Evolutionary conservation across 1,140 invertebrate genomes (phyloP).

Genomic region (Cecropterus lyciades): DNA sequence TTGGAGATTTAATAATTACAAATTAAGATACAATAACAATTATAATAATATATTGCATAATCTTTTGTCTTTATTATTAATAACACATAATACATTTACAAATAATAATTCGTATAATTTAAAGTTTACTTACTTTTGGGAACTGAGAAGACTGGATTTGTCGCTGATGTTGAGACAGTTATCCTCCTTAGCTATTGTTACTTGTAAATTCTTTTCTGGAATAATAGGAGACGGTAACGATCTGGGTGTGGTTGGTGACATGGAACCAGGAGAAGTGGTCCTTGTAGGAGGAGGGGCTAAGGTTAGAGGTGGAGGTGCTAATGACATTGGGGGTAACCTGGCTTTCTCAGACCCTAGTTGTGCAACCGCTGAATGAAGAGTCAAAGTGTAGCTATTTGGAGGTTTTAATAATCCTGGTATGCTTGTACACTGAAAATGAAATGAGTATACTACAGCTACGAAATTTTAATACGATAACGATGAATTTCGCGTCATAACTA

Average conservation of each 20-base stretch:
- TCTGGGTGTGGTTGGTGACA: constrained; percentile 63
- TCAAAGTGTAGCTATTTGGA: constrained; percentile 83
- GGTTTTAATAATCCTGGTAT: constrained; percentile 86
- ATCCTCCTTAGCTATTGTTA: constrained; percentile 74
- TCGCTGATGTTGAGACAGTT: constrained; percentile 76
- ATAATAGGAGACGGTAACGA: constrained; percentile 69
- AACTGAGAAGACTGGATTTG: constrained; percentile 78
- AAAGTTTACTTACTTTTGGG: constrained; percentile 70
- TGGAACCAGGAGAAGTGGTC: constrained; percentile 54
- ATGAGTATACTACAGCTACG: not conserved
- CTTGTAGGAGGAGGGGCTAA: constrained; percentile 64
- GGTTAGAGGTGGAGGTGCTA: constrained; percentile 67
- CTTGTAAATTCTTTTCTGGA: constrained; percentile 79
- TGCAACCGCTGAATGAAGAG: constrained; percentile 75
- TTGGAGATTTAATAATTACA: no score
- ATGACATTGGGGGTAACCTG: constrained; percentile 66
- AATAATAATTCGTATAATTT: no score
- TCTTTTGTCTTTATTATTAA: no score
- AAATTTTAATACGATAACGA: not conserved
- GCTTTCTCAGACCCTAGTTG: constrained; percentile 76
- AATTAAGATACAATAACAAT: no score
- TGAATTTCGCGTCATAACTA: no score
- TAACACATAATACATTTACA: no score
- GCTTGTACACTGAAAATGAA: constrained; percentile 78
- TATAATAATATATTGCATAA: no score